Base-by-base conservation (phyloP, 2,797 vertebrate species). In the Rallus crepitans region DNA sequence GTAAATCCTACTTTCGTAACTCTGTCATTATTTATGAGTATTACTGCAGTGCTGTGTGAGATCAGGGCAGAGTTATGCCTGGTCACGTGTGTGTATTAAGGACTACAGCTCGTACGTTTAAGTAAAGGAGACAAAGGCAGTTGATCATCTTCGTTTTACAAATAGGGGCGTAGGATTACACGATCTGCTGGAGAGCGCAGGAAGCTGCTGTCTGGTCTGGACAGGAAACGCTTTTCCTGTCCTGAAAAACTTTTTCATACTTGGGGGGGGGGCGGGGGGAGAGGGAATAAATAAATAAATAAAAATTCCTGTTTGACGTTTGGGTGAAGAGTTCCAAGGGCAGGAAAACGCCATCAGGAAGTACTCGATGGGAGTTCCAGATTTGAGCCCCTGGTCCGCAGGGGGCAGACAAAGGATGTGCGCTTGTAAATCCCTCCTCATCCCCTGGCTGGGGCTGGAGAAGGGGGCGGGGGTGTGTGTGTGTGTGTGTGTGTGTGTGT, bases 121-220 rank as follows among this genome's bases (percentile, higher is more conserved):
- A 93, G 77, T 24, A 55, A 85, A 78, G 65, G 93, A 92, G 94
- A 96, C 94, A 95, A 97, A 97, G 93, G 94, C 95, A 94, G 93
- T 97, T 7, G 93, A 96, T 97, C 96, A 96, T 96, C 90, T 94
- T 95, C 64, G 7, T 95, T 89, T 96, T 60, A 85, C 93, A 89
- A 93, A 93, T 82, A 73, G 83, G 37, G 92, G 96, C 86, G 11
- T 95, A 95, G 93, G 88, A 94, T 97, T 95, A 96, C 93, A 95
- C 1, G 96, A 94, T 57, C 86, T 93, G 93, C 90, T 60, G 75
- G 86, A 93, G 90, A 91, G 80, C 9, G 78, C 93, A 95, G 96
- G 96, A 97, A 97, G 93, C 87, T 33, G 1, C 52, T 96, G 96
- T 96, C 96, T 96, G 91, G 96, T 94, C 94, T 95, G 95, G 94